Evolutionary conservation across 2,888 invertebrate species (phyloP), one percentile per base, ranked within the genome.

Genomic region (Lasioglossum morio): DNA sequence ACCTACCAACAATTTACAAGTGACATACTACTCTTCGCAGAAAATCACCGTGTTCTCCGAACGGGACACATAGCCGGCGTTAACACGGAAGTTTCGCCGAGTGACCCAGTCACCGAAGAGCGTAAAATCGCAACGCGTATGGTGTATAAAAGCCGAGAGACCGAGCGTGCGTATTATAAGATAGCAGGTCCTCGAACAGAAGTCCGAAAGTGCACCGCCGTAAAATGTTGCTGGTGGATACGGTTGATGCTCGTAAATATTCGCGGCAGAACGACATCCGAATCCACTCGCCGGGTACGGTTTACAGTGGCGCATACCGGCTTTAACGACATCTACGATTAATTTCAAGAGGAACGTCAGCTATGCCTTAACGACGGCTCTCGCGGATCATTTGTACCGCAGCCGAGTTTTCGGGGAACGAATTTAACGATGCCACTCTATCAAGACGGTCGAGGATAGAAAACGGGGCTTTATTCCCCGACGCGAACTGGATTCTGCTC

Each of bases 331-430:
- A 74, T 77, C 84, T 77, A 74, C 73, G 77, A 84, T 77, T 83
- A 84, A 84, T 84, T 84, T 77, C 70, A 77, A 84, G 84, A 70
- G 84, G 77, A 84, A 77, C 84, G 84, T 77, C 84, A 77, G 69
- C 77, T 83, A 84, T 75, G 75, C 84, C 53, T 72, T 75, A 84
- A 75, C 79, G 75, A 85, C 72, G 72, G 40, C 53, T 79, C 27
- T 79, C 34, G 40, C 53, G 85, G 60, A 63, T 70, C 70, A 40
- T 70, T 70, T 40, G 70, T 40, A 70, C 70, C 70, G n/a, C 34
- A 37, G 63, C 40, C 73, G 73, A 85, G 48, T 80, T 74, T 76
- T 85, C 60, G 85, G 46, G 48, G 57, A 69, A 30, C 66, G 48
- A 74, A 80, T 80, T 80, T 77, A 79, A 85, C 85, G 85, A 85